These are phyloP conservation scores for Smithornis capensis DNA, from an alignment of 2,113 vertebrate species.

Conservation along the genomic window DNA sequence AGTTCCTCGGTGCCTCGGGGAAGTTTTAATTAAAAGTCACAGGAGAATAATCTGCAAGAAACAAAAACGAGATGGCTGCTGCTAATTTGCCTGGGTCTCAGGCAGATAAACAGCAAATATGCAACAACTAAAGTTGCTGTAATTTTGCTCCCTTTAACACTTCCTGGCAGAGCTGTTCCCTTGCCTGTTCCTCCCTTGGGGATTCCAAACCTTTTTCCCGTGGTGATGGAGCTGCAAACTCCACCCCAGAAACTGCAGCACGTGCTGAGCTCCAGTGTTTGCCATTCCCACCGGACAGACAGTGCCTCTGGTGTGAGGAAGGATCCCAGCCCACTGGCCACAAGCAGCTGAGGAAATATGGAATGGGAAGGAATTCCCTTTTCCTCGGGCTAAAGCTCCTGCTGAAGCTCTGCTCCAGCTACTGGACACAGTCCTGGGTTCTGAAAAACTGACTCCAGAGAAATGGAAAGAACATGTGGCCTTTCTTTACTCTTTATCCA, in stretches of 20 bases:
- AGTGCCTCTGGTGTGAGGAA: fast-evolving
- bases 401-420: not conserved
- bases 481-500: no score
- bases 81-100: conserved; percentile 11
- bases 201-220: not conserved
- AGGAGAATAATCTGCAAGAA: conserved; percentile 37
- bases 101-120: conserved; percentile 27
- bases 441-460: not conserved
- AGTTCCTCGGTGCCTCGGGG: conserved; percentile 28
- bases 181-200: not conserved
- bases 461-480: not conserved
- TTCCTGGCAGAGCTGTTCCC: not conserved
- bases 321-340: not conserved
- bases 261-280: fast-evolving
- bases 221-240: fast-evolving
- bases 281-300: not conserved
- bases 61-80: conserved; percentile 31
- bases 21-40: conserved; percentile 60
- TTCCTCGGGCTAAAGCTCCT: not conserved
- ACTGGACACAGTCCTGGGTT: not conserved
- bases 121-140: not conserved
- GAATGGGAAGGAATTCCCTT: not conserved
- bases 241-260: not conserved
- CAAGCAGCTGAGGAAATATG: not conserved
- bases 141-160: not conserved